phyloP scores from a whole-genome alignment of 2,888 invertebrate species.

The Epinotia demarniana region DNA sequence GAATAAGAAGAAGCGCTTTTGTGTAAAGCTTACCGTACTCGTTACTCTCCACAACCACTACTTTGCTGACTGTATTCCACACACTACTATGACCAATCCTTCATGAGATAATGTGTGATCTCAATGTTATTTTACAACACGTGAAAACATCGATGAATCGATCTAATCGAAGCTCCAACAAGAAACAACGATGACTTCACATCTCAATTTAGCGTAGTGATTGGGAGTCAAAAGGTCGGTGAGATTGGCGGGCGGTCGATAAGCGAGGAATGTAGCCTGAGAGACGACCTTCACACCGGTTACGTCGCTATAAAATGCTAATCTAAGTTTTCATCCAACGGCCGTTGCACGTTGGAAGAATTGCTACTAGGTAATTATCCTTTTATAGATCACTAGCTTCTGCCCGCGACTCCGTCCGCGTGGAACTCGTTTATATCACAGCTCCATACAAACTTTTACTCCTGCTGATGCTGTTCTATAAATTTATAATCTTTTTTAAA shows the following conservation, averaged over 20 bases:
- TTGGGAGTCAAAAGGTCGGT: constrained; percentile 32
- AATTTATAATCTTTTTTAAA: no score
- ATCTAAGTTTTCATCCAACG: background rate
- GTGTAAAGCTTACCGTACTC: no score
- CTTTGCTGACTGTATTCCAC: no score
- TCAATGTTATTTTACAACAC: no score
- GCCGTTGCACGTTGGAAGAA: background rate
- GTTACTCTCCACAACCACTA: no score
- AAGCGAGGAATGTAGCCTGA: constrained; percentile 28
- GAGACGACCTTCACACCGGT: constrained; percentile 7
- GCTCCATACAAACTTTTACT: no score
- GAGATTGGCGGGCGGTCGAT: constrained; percentile 21
- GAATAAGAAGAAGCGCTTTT: no score
- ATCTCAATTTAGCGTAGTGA: constrained; percentile 29
- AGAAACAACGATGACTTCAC: constrained; percentile 27
- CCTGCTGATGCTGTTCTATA: no score
- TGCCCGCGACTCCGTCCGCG: no score
- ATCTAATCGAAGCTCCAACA: background rate
- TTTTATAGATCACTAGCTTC: background rate
- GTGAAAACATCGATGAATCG: background rate
- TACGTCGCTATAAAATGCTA: constrained; percentile 11
- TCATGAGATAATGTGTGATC: no score
- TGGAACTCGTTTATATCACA: no score
- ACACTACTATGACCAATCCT: no score
- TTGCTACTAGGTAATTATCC: background rate